These are phyloP conservation scores for Chionodraco myersi DNA, from an alignment of 2,113 vertebrate genomes.

Conservation along the genomic window DNA sequence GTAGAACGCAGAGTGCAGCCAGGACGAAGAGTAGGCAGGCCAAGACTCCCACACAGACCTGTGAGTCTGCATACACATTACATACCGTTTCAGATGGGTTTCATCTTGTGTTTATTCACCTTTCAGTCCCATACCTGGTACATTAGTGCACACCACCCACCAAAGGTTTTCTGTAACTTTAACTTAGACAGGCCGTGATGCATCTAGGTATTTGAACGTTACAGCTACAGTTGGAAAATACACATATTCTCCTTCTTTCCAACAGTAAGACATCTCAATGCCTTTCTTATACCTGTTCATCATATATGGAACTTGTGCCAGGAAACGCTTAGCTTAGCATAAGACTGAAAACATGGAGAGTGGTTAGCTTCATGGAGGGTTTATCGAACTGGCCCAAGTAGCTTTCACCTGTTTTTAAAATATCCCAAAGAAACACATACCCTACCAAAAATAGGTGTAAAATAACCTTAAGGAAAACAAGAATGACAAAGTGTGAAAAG, in stretches of 20 bases:
- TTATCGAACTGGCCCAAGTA: too few relatives aligned
- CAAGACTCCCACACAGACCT: slow-evolving; percentile 70
- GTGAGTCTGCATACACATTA: slow-evolving; percentile 55
- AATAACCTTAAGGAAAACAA: too few relatives aligned
- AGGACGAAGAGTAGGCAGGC: slow-evolving; percentile 67
- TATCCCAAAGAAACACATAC: too few relatives aligned
- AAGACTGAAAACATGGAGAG: neutral
- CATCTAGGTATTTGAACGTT: neutral
- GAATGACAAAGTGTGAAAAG: too few relatives aligned
- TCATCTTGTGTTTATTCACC: neutral
- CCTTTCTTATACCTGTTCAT: neutral
- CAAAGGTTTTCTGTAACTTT: neutral
- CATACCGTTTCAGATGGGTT: neutral
- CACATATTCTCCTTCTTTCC: too few relatives aligned
- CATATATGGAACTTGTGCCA: neutral
- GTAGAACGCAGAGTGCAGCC: slow-evolving; percentile 50
- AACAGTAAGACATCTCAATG: neutral
- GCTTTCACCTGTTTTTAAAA: too few relatives aligned
- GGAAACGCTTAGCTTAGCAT: neutral
- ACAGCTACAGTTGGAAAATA: neutral
- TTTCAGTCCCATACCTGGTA: neutral
- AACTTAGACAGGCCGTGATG: neutral
- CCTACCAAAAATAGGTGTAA: too few relatives aligned
- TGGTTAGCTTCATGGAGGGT: too few relatives aligned
- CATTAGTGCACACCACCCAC: slow-evolving; percentile 2